phyloP scores from a whole-genome alignment of 2,113 vertebrate genomes.

The Tragelaphus scriptus region DNA sequence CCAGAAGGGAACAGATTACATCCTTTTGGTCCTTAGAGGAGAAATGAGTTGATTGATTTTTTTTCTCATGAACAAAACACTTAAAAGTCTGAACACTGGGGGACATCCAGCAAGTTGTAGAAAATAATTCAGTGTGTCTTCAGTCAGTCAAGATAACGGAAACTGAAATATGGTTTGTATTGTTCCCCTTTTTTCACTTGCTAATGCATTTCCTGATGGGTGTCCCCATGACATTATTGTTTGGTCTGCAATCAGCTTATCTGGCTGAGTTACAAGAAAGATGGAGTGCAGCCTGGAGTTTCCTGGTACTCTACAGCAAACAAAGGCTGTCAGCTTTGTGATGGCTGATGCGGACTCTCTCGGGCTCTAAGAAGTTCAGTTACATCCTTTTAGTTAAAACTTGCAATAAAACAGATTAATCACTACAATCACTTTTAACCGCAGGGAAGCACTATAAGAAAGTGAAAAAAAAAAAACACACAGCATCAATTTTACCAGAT shows the following conservation, averaged over 20 bases:
- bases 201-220: conserved; percentile 26
- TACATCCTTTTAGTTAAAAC: conserved; percentile 55
- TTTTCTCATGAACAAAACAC: conserved; percentile 28
- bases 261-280: conserved; percentile 56
- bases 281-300: background rate
- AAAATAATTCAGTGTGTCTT: conserved; percentile 19
- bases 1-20: background rate
- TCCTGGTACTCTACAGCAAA: conserved; percentile 24
- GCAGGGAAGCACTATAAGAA: background rate
- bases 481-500: background rate
- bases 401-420: conserved; percentile 53
- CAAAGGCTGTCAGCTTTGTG: conserved; percentile 21
- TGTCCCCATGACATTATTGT: conserved; percentile 36
- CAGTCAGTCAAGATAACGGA: background rate
- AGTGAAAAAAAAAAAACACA: background rate
- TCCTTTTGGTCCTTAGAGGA: background rate
- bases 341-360: background rate
- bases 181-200: background rate
- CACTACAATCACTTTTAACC: conserved; percentile 45
- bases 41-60: conserved; percentile 24
- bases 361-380: conserved; percentile 38
- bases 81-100: conserved; percentile 1
- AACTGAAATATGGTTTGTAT: background rate
- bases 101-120: background rate
- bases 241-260: conserved; percentile 52